phyloP scores from a whole-genome alignment of 1,140 invertebrate genomes.

The Aphaenogaster rudis region DNA sequence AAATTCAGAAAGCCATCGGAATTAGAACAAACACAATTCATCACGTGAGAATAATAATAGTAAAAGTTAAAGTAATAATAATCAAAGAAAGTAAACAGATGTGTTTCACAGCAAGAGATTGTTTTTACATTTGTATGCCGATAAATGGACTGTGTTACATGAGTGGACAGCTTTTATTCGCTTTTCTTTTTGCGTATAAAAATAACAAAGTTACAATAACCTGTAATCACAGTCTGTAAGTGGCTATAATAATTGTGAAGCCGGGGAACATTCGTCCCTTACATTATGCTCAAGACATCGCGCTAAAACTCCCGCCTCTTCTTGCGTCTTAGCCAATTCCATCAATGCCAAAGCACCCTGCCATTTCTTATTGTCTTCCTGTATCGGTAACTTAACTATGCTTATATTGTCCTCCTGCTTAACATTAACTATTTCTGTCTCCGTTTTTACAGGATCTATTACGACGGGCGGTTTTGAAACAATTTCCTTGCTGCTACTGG shows the following conservation, averaged over 20 bases:
- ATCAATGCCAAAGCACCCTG: constrained; percentile 90
- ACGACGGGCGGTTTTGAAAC: constrained; percentile 26
- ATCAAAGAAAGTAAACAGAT: constrained; percentile 32
- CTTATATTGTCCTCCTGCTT: constrained; percentile 78
- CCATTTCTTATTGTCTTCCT: constrained; percentile 88
- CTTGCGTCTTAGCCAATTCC: constrained; percentile 87
- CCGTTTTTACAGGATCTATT: constrained; percentile 40
- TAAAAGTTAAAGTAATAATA: background rate
- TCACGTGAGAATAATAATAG: constrained; percentile 7
- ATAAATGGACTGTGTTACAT: constrained; percentile 36
- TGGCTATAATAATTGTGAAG: constrained; percentile 79
- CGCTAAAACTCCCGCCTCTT: constrained; percentile 73
- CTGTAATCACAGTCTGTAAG: constrained; percentile 84
- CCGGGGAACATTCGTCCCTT: constrained; percentile 64
- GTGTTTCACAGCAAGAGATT: constrained; percentile 34
- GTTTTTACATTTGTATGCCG: background rate
- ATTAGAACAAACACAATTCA: constrained; percentile 35
- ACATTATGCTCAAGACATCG: constrained; percentile 62
- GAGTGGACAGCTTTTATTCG: constrained; percentile 28
- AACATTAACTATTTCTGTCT: constrained; percentile 78
- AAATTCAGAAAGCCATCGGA: background rate
- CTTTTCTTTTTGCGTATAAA: constrained; percentile 61
- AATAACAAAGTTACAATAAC: constrained; percentile 67
- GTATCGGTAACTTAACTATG: constrained; percentile 74
- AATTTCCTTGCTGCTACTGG: constrained; percentile 80